Evolutionary conservation across 2,797 vertebrate species (phyloP).

Genomic region (Arvicola amphibius): DNA sequence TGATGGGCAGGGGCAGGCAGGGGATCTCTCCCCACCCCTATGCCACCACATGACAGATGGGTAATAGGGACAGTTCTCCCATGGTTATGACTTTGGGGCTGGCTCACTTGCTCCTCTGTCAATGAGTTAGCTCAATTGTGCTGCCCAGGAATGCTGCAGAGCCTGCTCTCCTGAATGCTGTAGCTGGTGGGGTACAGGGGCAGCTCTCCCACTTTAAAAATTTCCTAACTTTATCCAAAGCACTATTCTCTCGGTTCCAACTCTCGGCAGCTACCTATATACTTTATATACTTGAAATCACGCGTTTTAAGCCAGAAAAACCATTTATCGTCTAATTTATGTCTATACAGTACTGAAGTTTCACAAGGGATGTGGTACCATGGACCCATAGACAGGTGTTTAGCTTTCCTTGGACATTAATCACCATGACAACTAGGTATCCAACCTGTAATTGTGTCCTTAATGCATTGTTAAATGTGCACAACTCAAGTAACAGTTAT

Average conservation of each 20-base stretch:
- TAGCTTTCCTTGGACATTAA: not conserved
- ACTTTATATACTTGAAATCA: conserved; percentile 36
- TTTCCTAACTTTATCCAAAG: conserved; percentile 23
- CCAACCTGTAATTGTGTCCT: not conserved
- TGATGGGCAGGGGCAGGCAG: not conserved
- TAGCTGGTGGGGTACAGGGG: not conserved
- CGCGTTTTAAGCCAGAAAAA: conserved; percentile 9
- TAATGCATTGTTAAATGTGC: not conserved
- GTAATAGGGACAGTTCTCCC: not conserved
- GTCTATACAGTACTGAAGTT: not conserved
- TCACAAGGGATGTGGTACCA: rapidly evolving
- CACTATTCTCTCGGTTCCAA: not conserved
- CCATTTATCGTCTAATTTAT: not conserved
- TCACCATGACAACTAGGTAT: not conserved
- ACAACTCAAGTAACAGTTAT: not conserved
- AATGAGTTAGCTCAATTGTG: not conserved
- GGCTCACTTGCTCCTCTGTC: not conserved
- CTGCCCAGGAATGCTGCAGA: not conserved
- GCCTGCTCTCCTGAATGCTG: not conserved
- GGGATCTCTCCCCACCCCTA: not conserved
- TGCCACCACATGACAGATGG: not conserved
- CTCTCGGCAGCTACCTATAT: not conserved
- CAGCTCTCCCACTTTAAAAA: not conserved
- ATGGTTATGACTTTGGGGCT: not conserved
- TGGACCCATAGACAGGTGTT: not conserved